These are phyloP conservation scores for Emydoidea blandingii DNA, from an alignment of 2,797 vertebrate species.

Conservation along the genomic window DNA sequence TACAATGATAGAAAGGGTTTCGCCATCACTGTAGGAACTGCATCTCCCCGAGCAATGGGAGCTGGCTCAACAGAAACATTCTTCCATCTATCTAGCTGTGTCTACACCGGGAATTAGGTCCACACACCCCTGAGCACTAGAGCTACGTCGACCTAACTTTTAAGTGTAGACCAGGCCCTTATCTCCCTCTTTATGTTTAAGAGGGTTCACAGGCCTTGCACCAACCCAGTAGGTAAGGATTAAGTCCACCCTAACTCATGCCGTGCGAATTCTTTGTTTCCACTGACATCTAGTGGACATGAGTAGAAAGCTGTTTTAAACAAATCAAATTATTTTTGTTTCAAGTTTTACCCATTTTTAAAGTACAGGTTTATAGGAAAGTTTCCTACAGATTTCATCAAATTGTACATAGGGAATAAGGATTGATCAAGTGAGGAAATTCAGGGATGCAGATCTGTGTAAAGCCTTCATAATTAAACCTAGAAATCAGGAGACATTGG, in stretches of 20 bases:
- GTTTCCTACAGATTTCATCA: neutral
- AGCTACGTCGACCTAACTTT: neutral
- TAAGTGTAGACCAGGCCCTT: neutral
- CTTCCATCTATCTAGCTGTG: neutral
- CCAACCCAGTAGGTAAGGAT: accelerated
- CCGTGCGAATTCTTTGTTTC: constrained; percentile 1
- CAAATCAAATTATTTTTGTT: accelerated
- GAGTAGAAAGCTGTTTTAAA: neutral
- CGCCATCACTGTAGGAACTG: neutral
- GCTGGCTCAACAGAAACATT: neutral
- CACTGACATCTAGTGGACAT: constrained; percentile 78
- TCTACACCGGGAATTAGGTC: neutral
- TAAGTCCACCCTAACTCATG: accelerated
- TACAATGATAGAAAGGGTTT: neutral
- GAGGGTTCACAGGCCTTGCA: neutral
- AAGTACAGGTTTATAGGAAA: neutral
- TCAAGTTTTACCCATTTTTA: accelerated
- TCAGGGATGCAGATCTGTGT: neutral
- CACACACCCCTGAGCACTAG: neutral
- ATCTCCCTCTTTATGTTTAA: neutral
- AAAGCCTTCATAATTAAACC: neutral
- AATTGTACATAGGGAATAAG: neutral
- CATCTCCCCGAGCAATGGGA: neutral
- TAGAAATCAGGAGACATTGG: neutral
- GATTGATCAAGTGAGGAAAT: neutral